Evolutionary conservation across 2,113 vertebrate genomes (phyloP), one percentile per base, ranked within the genome.

Genomic region (Tragelaphus imberbis): DNA sequence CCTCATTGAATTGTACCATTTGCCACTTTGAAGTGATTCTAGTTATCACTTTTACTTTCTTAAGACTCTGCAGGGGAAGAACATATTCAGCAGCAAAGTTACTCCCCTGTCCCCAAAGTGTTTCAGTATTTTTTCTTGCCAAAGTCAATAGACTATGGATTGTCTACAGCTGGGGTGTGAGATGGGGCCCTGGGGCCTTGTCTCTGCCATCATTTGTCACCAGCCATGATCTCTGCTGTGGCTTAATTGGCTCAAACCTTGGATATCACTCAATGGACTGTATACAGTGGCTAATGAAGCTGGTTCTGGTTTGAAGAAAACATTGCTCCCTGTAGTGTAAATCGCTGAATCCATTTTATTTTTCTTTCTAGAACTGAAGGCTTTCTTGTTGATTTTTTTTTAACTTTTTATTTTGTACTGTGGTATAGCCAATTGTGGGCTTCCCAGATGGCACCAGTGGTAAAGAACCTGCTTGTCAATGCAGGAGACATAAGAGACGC

Each of bases 1-100:
- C 82, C 86, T 97, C 96, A 53, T 19, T 96, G 61, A 89, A 63
- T 71, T 84, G 49, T 51, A 90, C 56, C 47, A 88, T 30, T 97
- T 96, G 71, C 88, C 84, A 90, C 84, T 96, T 94, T 92, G 95
- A 97, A 97, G 71, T 96, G 47, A 23, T 89, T 59, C 12, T 21
- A 90, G 56, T 81, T 84, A 84, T 75, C 90, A 96, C 75, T 90
- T 88, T 79, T 94, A 75, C 93, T 88, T 92, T 94, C 71, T 56
- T 75, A 91, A 59, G 40, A 27, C 19, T 47, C 47, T 36, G 47
- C 2, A 1, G 63, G 84, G 47, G 16, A 40, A 88, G 53, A 33
- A 56, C 15, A 55, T 58, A 53, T 77, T 89, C 79, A 82, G 53
- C 63, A 47, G 25, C 2, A 44, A 68, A 71, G 21, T 80, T 90